Evolutionary conservation across 2,797 vertebrate species (phyloP).

Genomic region (Fringilla coelebs): DNA sequence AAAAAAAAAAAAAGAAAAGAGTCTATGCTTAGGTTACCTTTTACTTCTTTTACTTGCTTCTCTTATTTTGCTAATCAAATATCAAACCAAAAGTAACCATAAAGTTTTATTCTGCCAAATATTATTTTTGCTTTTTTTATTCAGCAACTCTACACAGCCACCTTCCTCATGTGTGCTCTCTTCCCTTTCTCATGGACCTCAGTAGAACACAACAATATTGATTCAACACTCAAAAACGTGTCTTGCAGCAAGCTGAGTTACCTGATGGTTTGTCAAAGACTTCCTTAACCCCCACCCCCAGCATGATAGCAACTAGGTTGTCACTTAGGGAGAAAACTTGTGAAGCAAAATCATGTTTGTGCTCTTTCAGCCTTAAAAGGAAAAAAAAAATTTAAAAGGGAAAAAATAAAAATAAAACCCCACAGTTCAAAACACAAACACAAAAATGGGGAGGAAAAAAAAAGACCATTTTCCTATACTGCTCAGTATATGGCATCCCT

Average conservation of each 20-base stretch:
- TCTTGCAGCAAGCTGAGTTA: neutral
- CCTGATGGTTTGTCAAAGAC: neutral
- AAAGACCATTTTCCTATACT: neutral
- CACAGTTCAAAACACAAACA: neutral
- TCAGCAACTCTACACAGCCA: neutral
- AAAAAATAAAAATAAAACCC: fast-evolving
- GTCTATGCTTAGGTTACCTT: neutral
- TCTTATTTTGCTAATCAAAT: neutral
- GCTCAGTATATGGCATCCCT: neutral
- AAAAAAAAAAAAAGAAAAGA: no score
- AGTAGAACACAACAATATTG: neutral
- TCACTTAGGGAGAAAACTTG: neutral
- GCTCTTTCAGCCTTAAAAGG: neutral
- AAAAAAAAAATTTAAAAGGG: fast-evolving
- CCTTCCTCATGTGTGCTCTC: neutral
- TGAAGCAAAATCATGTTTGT: neutral
- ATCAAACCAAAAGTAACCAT: neutral
- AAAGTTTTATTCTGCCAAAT: neutral
- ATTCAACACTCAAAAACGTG: neutral
- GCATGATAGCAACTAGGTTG: neutral
- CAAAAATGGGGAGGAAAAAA: fast-evolving
- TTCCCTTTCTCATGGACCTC: neutral
- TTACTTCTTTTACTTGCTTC: neutral
- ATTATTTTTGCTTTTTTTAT: neutral
- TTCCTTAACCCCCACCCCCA: neutral